Conservation (phyloP, 2,113 vertebrate genomes). For the Rhabdomys dilectus region DNA sequence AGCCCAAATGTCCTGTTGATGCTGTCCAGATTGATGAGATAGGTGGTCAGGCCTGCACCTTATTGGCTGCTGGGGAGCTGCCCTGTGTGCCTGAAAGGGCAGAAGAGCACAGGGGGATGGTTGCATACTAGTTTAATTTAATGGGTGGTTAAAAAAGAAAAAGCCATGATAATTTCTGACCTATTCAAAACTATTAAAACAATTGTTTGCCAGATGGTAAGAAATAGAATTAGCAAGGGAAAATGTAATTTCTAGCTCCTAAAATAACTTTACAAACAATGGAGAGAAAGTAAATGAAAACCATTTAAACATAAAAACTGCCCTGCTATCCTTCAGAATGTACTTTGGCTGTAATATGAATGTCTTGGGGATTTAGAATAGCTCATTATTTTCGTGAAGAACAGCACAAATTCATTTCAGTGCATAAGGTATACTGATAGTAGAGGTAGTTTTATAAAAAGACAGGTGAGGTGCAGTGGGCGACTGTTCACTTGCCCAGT, state of each 20-base stretch:
- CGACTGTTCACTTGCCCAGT: neutral
- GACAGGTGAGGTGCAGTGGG: neutral
- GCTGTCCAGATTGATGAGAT: neutral
- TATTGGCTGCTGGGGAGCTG: neutral
- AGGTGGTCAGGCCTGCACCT: neutral
- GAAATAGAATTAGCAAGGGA: constrained; percentile 81
- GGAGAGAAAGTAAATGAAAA: constrained; percentile 81
- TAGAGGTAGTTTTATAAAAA: neutral
- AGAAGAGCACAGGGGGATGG: neutral
- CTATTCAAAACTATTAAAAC: constrained; percentile 80
- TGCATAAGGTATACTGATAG: neutral
- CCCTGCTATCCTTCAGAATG: neutral
- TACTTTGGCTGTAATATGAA: constrained; percentile 50
- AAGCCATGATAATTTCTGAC: constrained; percentile 78
- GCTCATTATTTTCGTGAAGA: constrained; percentile 61
- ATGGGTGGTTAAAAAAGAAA: constrained; percentile 75
- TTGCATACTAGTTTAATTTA: constrained; percentile 70
- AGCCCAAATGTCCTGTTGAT: neutral
- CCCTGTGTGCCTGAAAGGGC: constrained; percentile 28
- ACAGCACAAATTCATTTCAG: constrained; percentile 27
- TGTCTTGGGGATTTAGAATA: constrained; percentile 62
- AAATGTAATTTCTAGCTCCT: constrained; percentile 83
- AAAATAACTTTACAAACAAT: constrained; percentile 81
- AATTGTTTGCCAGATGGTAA: constrained; percentile 84
- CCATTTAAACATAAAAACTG: constrained; percentile 36